Evolutionary conservation across 2,888 invertebrate genomes (phyloP), one percentile per base, ranked within the genome.

Genomic region (Bursaphelenchus okinawaensis): DNA sequence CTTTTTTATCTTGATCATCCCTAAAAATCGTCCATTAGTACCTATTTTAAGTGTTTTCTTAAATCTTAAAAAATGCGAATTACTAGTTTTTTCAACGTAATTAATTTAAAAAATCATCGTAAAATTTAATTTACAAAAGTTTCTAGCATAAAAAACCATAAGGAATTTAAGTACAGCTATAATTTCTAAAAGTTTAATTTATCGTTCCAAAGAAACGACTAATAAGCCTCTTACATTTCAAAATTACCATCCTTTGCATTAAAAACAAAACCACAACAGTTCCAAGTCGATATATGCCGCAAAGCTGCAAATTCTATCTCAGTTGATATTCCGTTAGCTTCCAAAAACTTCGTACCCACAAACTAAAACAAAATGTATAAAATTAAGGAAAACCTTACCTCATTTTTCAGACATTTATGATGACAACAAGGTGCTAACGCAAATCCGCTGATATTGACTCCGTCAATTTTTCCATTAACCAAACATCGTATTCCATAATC

Each of bases 401-500:
- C 77, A 6, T 63, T 68, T 28, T 68, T 71, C 52, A 73, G 61
- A 7, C 71, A 68, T 61, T 74, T 79, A 65, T 79, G 79, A 68
- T 76, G 76, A 61, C 79, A 79, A 61, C 79, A 79, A 0, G 79
- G 78, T 0, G 75, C 71, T 4, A 79, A 61, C 23, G 75, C 68
- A 19, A 78, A 73, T 52, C 74, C 73, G 20, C 64, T 67, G 19
- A 70, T n/a, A n/a, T 54, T 51, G 9, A 67, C 12, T 3, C 69
- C 66, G 27, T 69, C 63, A 16, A 52, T 24, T 9, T 56, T 50
- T 8, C 55, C 68, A 65, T 68, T 68, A n/a, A 29, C 16, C 12
- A 68, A 23, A 55, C 63, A 68, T 7, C 68, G 55, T 28, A 68
- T 68, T 3, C 68, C 68, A 6, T 27, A 56, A 63, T 79, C 79